Percentiles rank a stretch among this genome's conserved stretches.
Conservation (phyloP, 2,113 vertebrate species). For the Chitala chitala region DNA sequence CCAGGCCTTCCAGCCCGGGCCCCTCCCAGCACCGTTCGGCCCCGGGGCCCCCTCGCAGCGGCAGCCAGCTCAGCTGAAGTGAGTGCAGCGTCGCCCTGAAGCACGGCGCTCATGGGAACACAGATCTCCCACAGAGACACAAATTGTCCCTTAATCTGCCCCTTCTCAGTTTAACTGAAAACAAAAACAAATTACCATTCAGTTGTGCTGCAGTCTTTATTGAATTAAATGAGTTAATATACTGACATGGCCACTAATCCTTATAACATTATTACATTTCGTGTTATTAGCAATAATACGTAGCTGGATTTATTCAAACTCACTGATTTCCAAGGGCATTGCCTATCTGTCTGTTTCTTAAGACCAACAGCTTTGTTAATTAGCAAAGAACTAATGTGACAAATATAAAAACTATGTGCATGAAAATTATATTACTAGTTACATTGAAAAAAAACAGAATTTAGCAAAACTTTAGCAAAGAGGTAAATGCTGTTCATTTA, state of each 20-base stretch:
- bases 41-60: conserved; percentile 63
- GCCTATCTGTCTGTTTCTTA: not conserved
- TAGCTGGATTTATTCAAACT: not conserved
- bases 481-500: not conserved
- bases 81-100: conserved; percentile 35
- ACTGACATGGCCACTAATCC: not conserved
- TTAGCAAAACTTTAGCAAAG: too few species aligned
- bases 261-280: not conserved
- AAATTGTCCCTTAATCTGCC: not conserved
- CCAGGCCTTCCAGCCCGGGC: conserved; percentile 75
- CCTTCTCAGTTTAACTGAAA: not conserved
- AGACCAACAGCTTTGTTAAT: too few species aligned
- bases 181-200: not conserved
- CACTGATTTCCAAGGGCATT: not conserved
- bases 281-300: not conserved
- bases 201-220: not conserved
- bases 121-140: not conserved
- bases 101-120: not conserved
- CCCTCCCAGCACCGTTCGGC: conserved; percentile 62
- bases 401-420: too few species aligned
- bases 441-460: too few species aligned
- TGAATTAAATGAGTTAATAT: conserved; percentile 1
- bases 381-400: too few species aligned
- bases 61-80: conserved; percentile 83
- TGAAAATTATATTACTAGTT: too few species aligned